Evolutionary conservation across 2,797 vertebrate genomes (phyloP).

Genomic region (Sebastes cheni): DNA sequence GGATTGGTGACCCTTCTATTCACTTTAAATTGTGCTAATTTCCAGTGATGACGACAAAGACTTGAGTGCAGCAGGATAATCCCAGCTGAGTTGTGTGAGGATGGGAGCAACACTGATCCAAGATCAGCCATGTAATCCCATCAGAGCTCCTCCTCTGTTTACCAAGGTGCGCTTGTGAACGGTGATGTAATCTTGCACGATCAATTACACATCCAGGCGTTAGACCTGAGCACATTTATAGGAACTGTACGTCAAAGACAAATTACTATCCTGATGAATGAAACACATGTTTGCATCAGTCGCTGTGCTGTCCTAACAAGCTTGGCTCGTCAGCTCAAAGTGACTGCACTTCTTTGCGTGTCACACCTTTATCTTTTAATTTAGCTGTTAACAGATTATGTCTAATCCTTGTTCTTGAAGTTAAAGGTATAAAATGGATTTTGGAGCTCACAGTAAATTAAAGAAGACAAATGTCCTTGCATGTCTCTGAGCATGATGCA

Average conservation of each 20-base stretch:
- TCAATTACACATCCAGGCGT: constrained; percentile 13
- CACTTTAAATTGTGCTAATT: constrained; percentile 51
- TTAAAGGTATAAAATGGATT: not conserved
- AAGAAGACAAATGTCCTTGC: not conserved
- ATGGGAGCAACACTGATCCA: constrained; percentile 51
- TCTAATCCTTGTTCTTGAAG: not conserved
- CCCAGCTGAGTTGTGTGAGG: constrained; percentile 57
- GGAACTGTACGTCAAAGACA: not conserved
- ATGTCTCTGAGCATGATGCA: not conserved
- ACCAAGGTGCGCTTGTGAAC: constrained; percentile 19
- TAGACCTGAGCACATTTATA: not conserved
- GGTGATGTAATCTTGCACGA: constrained; percentile 41
- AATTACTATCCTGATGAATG: not conserved
- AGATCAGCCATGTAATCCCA: constrained; percentile 53
- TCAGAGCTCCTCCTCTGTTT: constrained; percentile 59
- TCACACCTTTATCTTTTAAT: not conserved
- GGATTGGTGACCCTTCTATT: constrained; percentile 39
- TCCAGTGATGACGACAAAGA: constrained; percentile 63
- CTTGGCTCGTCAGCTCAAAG: not conserved
- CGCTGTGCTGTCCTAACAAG: not conserved
- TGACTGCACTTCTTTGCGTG: not conserved
- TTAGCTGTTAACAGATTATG: not conserved
- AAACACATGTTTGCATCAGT: not conserved
- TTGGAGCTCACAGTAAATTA: not conserved
- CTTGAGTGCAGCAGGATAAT: constrained; percentile 68